Percentiles rank a stretch among this genome's conserved stretches.
Conservation (phyloP, 1,140 invertebrate genomes). For the Drosophila rufa region DNA sequence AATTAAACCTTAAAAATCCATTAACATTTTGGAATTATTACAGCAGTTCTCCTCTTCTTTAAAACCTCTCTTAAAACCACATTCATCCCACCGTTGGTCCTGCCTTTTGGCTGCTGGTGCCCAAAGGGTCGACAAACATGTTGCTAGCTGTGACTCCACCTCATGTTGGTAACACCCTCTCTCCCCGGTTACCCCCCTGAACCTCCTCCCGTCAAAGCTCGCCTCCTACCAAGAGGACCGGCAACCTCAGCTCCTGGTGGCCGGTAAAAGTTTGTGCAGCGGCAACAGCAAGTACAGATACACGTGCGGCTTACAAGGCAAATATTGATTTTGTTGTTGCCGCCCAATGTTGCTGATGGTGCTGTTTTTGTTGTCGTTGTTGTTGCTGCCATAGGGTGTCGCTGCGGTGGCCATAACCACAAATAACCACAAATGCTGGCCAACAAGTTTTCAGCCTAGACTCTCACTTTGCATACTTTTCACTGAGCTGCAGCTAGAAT, state of each 20-base stretch:
- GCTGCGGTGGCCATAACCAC: slow-evolving; percentile 57
- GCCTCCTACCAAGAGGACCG: slow-evolving; percentile 4
- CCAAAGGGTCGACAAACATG: slow-evolving; percentile 35
- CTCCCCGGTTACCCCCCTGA: neutral
- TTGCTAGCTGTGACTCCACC: slow-evolving; percentile 45
- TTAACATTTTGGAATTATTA: too few species aligned
- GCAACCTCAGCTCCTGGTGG: slow-evolving; percentile 43
- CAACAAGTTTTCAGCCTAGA: slow-evolving; percentile 56
- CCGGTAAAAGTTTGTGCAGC: slow-evolving; percentile 51
- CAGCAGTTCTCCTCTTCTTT: neutral
- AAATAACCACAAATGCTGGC: slow-evolving; percentile 57
- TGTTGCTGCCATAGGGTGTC: slow-evolving; percentile 23
- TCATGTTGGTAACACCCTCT: slow-evolving; percentile 18
- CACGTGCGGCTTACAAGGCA: slow-evolving; percentile 81
- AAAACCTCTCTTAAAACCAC: neutral
- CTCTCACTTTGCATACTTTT: slow-evolving; percentile 70
- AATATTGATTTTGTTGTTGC: slow-evolving; percentile 76
- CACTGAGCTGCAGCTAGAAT: slow-evolving; percentile 27
- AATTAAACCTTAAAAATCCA: too few species aligned
- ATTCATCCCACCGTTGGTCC: slow-evolving; percentile 7
- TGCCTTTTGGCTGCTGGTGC: slow-evolving; percentile 11
- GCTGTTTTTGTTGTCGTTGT: slow-evolving; percentile 15
- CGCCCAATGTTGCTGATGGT: slow-evolving; percentile 37
- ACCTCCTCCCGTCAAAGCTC: too few species aligned
- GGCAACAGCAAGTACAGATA: slow-evolving; percentile 49